Base-by-base conservation (phyloP, 2,113 vertebrate species). In the Brachirus orientalis region DNA sequence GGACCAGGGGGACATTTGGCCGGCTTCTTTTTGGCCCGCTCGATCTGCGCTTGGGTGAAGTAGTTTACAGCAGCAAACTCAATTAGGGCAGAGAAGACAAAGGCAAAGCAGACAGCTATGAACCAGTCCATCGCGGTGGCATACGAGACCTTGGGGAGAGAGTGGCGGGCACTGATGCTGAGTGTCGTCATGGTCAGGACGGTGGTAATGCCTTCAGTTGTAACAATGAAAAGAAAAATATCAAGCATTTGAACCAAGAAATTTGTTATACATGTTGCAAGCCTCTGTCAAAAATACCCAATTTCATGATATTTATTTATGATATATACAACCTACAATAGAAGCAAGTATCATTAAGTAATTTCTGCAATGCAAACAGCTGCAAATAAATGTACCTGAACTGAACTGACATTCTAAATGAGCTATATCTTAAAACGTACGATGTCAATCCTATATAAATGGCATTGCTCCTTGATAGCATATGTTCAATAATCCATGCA, bases 71-170 rank as follows among this genome's bases (percentile, higher is more conserved):
- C 98, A 37, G 97, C 98, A 66, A 99, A 99, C 90, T 99, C 98
- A 43, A 99, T 98, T 35, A 99, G 96, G 75, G 98, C 98, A 16
- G 98, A 99, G 92, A 99, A 99, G 71, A 99, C 98, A 58, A 99
- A 99, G 83, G 98, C 96, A 72, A 99, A 99, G 87, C 98, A 99
- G 74, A 99, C 97, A 0, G 98, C 98, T 72, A 99, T 99, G 89
- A 99, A 99, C 97, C 98, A 99, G 90, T 99, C 98, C 98, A 99
- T 99, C 41, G 98, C 98, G 0, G 98, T 99, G 69, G 98, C 98
- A 8, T 99, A 99, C 10, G 97, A 99, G 59, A 99, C 98, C 92
- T 99, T 99, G 48, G 98, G 98, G 70, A 99, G 90, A 19, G 97
- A 99, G 86, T 99, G 97, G 62, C 98, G 94, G 6, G 98, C 98